phyloP scores from a whole-genome alignment of 1,140 invertebrate genomes.

The Gonatopus flavifemur region DNA sequence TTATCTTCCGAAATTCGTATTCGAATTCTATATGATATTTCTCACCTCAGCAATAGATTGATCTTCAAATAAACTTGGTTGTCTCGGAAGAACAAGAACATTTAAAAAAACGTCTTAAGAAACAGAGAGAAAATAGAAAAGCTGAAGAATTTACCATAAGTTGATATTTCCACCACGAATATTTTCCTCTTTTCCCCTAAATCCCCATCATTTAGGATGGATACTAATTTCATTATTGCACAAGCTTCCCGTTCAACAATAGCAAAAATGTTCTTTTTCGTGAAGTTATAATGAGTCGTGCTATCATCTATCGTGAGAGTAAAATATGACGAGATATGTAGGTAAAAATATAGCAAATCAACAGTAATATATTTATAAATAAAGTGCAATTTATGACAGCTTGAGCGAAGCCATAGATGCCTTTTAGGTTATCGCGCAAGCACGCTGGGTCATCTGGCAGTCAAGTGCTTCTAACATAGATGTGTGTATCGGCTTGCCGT shows the following conservation, averaged over 20 bases:
- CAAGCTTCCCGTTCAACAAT: conserved; percentile 3
- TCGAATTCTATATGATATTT: too few relatives aligned
- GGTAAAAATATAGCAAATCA: conserved; percentile 32
- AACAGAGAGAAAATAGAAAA: too few relatives aligned
- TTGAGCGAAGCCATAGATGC: conserved; percentile 54
- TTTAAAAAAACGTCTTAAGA: too few relatives aligned
- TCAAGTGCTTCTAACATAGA: conserved; percentile 52
- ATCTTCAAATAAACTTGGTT: too few relatives aligned
- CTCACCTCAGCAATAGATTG: too few relatives aligned
- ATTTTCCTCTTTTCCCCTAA: not conserved
- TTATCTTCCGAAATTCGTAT: too few relatives aligned
- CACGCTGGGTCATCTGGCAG: conserved; percentile 59
- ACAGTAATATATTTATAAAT: conserved; percentile 57
- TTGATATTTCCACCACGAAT: not conserved
- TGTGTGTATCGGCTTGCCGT: conserved; percentile 31
- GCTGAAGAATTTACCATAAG: too few relatives aligned
- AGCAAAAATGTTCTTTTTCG: too few relatives aligned
- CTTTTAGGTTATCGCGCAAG: conserved; percentile 58
- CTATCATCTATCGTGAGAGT: not conserved
- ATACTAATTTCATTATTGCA: not conserved
- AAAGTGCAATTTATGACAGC: conserved; percentile 55
- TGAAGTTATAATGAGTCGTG: conserved; percentile 6
- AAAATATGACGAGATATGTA: not conserved
- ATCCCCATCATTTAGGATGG: not conserved
- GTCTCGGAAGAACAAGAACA: too few relatives aligned